phyloP scores from a whole-genome alignment of 2,797 vertebrate genomes.

The Liparis tanakae region DNA sequence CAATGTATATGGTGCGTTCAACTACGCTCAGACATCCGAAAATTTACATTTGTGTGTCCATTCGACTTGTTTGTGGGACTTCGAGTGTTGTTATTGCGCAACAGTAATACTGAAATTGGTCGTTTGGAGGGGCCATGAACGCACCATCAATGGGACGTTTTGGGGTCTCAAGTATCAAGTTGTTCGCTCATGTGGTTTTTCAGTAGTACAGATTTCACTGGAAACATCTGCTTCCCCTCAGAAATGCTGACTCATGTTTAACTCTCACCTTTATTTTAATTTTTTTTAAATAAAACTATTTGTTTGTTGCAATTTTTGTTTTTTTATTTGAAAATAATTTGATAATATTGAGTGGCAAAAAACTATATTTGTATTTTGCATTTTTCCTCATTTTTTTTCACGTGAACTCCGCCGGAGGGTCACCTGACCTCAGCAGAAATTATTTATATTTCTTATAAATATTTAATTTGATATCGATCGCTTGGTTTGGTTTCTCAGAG shows the following conservation, averaged over 20 bases:
- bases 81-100: neutral
- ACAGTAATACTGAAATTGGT: neutral
- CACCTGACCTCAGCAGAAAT: neutral
- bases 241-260: neutral
- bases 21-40: neutral
- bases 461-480: constrained; percentile 38
- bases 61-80: neutral
- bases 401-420: neutral
- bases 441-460: neutral
- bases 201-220: too few relatives aligned
- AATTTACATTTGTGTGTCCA: too few relatives aligned
- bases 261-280: neutral
- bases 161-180: neutral
- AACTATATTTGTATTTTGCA: too few relatives aligned
- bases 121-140: neutral
- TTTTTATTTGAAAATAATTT: neutral
- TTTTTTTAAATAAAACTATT: neutral
- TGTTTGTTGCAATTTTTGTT: neutral
- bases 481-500: neutral
- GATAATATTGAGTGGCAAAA: neutral
- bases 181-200: neutral
- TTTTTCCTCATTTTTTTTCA: too few relatives aligned
- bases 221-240: neutral
- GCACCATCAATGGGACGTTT: neutral
- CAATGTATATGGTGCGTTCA: neutral